Evolutionary conservation across 2,113 vertebrate genomes (phyloP), one percentile per base, ranked within the genome.

Genomic region (Dascyllus trimaculatus): DNA sequence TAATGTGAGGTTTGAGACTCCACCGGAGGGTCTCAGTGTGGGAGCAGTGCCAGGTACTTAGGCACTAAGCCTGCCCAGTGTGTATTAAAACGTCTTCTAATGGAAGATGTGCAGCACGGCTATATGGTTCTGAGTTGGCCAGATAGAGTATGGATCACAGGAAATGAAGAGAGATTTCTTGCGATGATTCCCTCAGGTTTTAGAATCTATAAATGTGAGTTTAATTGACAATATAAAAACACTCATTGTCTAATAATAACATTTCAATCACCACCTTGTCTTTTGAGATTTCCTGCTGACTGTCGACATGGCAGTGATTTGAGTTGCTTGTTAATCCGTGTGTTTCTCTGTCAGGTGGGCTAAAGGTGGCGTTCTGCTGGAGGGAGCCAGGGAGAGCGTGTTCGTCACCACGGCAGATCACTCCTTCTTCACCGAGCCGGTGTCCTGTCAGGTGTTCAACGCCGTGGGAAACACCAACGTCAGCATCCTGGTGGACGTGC

Each of bases 401-500:
- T 97, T 97, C 4, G 95, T 97, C 93, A 97, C 98, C 0, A 96
- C 96, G 0, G 97, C 97, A 0, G 97, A 99, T 14, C 95, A 98
- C 76, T 97, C 97, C 62, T 99, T 98, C 94, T 99, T 99, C 94
- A 99, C 98, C 0, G 98, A 99, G 91, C 97, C 98, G 0, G 97
- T 99, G 48, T 98, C 97, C 63, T 99, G 98, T 58, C 96, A 97
- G 81, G 98, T 99, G 57, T 96, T 97, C 94, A 99, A 99, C 51
- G 96, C 96, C 13, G 96, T 99, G 82, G 98, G 98, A 35, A 98
- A 92, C 94, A 99, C 98, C 84, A 99, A 99, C 1, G 97, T 99
- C 95, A 99, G 97, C 96, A 98, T 97, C 1, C 90, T 99, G 71
- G 98, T 99, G 75, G 97, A 99, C 0, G 98, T 99, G 4, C 97